phyloP scores from a whole-genome alignment of 2,113 vertebrate species.

The Chlorodrepanis virens region DNA sequence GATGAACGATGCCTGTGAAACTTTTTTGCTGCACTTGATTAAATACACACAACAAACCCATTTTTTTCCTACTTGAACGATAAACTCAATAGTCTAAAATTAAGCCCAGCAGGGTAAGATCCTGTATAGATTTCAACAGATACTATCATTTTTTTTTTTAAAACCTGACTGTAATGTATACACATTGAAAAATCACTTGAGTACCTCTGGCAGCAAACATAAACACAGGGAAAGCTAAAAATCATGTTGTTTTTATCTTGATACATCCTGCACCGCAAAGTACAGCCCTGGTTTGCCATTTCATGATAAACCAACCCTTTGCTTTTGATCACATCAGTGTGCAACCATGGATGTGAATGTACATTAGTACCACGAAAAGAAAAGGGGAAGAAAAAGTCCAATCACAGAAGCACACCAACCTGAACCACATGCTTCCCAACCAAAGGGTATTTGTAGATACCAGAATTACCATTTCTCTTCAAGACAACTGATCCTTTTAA shows the following conservation, averaged over 20 bases:
- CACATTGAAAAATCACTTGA: conserved; percentile 1
- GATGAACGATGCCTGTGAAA: conserved; percentile 5
- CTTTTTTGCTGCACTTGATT: conserved; percentile 40
- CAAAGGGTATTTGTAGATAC: conserved; percentile 1
- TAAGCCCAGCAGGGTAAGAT: conserved; percentile 23
- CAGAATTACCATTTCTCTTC: conserved; percentile 41
- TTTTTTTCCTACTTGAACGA: neutral
- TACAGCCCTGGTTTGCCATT: neutral
- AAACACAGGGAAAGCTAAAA: conserved; percentile 38
- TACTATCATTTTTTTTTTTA: neutral
- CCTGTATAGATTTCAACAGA: neutral
- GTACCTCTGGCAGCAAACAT: conserved; percentile 43
- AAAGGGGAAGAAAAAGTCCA: neutral
- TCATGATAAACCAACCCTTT: neutral
- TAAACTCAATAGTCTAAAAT: conserved; percentile 31
- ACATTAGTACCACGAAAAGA: neutral
- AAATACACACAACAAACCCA: conserved; percentile 7
- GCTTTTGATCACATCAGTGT: conserved; percentile 31
- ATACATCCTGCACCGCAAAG: neutral
- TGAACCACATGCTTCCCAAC: neutral
- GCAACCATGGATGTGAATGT: neutral
- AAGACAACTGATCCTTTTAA: conserved; percentile 30
- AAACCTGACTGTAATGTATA: conserved; percentile 8
- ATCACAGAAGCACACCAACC: neutral
- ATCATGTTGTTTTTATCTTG: conserved; percentile 28